Percentiles rank a stretch among this genome's conserved stretches.
Evolutionary conservation across 1,140 invertebrate genomes (phyloP).

Genomic region (Camponotus pennsylvanicus): DNA sequence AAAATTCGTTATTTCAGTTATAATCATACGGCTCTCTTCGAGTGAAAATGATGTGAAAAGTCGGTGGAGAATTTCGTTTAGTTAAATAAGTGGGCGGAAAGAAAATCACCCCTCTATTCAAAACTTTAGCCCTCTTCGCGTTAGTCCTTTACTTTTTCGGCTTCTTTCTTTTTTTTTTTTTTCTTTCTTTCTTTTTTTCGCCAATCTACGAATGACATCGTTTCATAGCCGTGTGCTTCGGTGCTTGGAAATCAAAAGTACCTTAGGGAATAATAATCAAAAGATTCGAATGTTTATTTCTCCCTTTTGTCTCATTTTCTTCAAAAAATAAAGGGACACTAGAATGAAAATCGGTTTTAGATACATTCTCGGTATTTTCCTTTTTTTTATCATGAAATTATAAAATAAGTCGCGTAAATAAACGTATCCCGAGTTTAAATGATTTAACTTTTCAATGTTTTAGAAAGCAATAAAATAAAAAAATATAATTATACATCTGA

Average conservation of each 20-base stretch:
- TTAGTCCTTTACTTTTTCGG: constrained; percentile 21
- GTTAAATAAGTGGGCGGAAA: constrained; percentile 40
- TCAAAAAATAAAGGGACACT: constrained; percentile 47
- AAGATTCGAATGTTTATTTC: constrained; percentile 64
- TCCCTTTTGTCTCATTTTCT: constrained; percentile 47
- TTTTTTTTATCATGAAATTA: constrained; percentile 1
- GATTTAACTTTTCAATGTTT: constrained; percentile 27
- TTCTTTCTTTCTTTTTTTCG: not conserved
- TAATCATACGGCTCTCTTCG: not conserved
- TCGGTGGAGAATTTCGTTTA: constrained; percentile 48
- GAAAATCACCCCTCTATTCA: constrained; percentile 16
- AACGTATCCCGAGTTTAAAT: not conserved
- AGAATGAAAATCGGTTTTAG: not conserved
- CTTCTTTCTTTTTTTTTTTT: not conserved
- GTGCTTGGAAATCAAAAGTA: constrained; percentile 69
- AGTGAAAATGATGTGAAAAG: constrained; percentile 49
- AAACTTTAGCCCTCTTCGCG: constrained; percentile 51
- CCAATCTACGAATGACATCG: constrained; percentile 32
- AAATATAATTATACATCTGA: not conserved
- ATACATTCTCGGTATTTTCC: not conserved
- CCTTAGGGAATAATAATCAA: constrained; percentile 63
- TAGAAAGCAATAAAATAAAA: not conserved
- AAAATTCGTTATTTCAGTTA: constrained; percentile 26
- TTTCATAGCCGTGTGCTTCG: constrained; percentile 33
- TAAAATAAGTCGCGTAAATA: constrained; percentile 24